Percentiles rank a stretch among this genome's conserved stretches.
Evolutionary conservation across 2,113 vertebrate genomes (phyloP).

Genomic region (Corythornis madagascariensis): DNA sequence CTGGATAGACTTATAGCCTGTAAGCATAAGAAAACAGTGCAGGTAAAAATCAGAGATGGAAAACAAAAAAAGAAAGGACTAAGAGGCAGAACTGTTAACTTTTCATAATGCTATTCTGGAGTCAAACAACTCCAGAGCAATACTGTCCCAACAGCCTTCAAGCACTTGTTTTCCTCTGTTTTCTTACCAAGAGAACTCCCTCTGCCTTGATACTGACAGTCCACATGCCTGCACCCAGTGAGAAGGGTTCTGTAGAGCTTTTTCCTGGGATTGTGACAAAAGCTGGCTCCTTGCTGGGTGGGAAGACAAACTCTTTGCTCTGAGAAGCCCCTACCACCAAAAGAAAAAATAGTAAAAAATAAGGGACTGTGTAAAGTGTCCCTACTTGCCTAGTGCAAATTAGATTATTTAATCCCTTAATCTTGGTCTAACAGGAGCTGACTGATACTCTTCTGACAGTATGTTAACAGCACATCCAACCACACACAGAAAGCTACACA

Average conservation of each 20-base stretch:
- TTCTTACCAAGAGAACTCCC: conserved; percentile 89
- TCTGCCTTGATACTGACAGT: conserved; percentile 83
- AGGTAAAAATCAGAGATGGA: not conserved
- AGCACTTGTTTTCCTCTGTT: not conserved
- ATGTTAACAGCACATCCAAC: not conserved
- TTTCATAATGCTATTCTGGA: not conserved
- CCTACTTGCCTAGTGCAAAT: not conserved
- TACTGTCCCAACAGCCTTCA: not conserved
- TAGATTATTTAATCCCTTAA: not conserved
- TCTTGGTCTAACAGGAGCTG: not conserved
- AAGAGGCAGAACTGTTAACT: not conserved
- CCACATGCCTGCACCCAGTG: conserved; percentile 84
- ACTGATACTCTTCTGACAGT: not conserved
- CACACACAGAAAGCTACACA: not conserved
- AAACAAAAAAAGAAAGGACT: not conserved
- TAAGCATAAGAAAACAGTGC: not conserved
- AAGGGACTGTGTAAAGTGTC: not conserved
- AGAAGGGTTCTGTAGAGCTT: conserved; percentile 83
- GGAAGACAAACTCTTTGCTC: conserved; percentile 87
- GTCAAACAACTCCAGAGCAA: not conserved
- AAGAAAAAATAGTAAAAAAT: not conserved
- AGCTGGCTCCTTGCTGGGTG: conserved; percentile 80
- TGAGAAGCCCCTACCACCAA: conserved; percentile 78
- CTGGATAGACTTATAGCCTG: not conserved
- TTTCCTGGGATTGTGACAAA: conserved; percentile 89